phyloP scores from a whole-genome alignment of 2,888 invertebrate genomes.

The Tuberolachnus salignus region DNA sequence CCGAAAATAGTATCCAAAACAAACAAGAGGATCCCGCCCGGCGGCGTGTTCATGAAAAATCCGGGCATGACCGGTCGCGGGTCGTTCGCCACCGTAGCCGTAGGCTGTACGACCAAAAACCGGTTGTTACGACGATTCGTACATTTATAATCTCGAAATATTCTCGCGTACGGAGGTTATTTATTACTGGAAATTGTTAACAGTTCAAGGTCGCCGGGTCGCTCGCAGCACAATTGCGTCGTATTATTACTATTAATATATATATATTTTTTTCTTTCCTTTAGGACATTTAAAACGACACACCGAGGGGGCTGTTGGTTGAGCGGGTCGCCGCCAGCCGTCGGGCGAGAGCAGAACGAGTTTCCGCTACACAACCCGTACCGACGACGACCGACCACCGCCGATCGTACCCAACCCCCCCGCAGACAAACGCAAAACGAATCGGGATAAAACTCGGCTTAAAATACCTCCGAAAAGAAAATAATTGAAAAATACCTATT shows the following conservation, averaged over 20 bases:
- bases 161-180: slow-evolving; percentile 11
- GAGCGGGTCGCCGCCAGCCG: too few relatives aligned
- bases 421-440: too few relatives aligned
- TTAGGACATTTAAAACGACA: too few relatives aligned
- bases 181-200: slow-evolving; percentile 35
- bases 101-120: slow-evolving; percentile 12
- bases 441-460: too few relatives aligned
- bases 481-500: too few relatives aligned
- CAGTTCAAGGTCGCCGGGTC: slow-evolving; percentile 51
- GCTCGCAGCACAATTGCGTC: background rate
- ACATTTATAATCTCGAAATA: slow-evolving; percentile 19
- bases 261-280: too few relatives aligned
- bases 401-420: too few relatives aligned
- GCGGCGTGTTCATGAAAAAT: slow-evolving; percentile 41
- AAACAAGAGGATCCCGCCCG: slow-evolving; percentile 39
- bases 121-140: slow-evolving; percentile 40
- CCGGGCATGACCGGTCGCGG: slow-evolving; percentile 3
- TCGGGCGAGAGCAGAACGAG: slow-evolving; percentile 30
- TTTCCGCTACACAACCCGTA: slow-evolving; percentile 35
- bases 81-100: slow-evolving; percentile 6
- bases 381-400: too few relatives aligned
- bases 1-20: slow-evolving; percentile 44
- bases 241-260: slow-evolving; percentile 45
- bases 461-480: too few relatives aligned
- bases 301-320: too few relatives aligned